Evolutionary conservation across 2,797 vertebrate species (phyloP), one percentile per base, ranked within the genome.

Genomic region (Takifugu ocellatus): DNA sequence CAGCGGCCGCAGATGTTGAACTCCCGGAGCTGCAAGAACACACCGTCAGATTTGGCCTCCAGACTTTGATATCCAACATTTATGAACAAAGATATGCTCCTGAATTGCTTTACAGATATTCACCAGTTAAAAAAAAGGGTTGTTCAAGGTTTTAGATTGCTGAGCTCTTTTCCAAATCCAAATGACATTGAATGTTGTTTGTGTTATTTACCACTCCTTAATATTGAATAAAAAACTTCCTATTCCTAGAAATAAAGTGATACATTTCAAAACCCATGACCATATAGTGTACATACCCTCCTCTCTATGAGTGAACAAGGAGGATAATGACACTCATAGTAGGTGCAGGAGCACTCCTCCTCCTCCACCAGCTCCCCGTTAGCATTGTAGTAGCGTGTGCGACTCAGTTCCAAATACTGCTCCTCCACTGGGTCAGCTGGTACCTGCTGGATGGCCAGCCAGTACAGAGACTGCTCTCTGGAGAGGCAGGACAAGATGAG

Each of bases 1-100:
- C 97, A 99, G 33, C 97, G 94, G 0, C 97, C 97, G 0, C 97
- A 99, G 82, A 99, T 99, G 90, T 99, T 98, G 84, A 99, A 99
- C 76, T 99, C 97, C 2, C 97, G 91, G 52, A 99, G 81, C 97
- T 93, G 85, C 17, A 21, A 21, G n/a, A 21, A 21, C 6, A 46
- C n/a, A 46, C n/a, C 1, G 16, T 46, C 44, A 46, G n/a, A 11
- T 39, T 39, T 39, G 36, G 36, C 36, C 36, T 39, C 14, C 8
- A 39, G 5, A 39, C 36, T 39, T 39, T 39, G 36, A 39, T 14
- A 39, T 39, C 1, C 12, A 39, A 39, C 36, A 39, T 12, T 12
- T 39, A 14, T 39, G 36, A 39, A 39, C 36, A 39, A 39, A 39
- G 36, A 39, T 39, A 39, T 39, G 36, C 12, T 39, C 11, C 12